phyloP scores from a whole-genome alignment of 2,888 invertebrate species.

The Parnassius glacialis region DNA sequence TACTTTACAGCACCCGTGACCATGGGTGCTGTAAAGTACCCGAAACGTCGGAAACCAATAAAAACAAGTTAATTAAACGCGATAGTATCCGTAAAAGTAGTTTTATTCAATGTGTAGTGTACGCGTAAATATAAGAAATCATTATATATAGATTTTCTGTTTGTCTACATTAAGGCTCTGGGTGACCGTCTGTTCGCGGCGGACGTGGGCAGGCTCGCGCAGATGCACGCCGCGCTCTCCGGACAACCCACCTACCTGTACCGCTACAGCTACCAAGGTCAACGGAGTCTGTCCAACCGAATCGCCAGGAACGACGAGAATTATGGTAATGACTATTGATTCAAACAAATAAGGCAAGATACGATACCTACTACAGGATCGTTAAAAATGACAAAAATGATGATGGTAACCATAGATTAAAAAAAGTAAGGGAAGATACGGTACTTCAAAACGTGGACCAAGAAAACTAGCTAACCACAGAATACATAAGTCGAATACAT shows the following conservation, averaged over 20 bases:
- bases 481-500: no score
- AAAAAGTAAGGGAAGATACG: not conserved
- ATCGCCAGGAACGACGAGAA: constrained; percentile 75
- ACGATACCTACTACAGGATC: constrained; percentile 40
- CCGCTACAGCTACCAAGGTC: constrained; percentile 82
- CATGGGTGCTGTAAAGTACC: no score
- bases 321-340: constrained; percentile 67
- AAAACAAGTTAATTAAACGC: no score
- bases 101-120: no score
- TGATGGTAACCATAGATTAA: constrained; percentile 58
- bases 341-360: not conserved
- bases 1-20: no score
- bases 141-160: no score
- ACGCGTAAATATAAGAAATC: no score
- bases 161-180: constrained; percentile 65
- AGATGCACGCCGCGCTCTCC: constrained; percentile 78
- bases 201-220: constrained; percentile 82
- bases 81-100: no score
- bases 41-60: no score
- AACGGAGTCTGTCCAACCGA: constrained; percentile 78
- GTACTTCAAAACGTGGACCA: no score
- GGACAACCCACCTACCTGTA: constrained; percentile 84
- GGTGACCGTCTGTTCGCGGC: constrained; percentile 84
- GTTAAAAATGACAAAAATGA: constrained; percentile 76
- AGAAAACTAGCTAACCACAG: no score